Base-by-base conservation (phyloP, 1,140 invertebrate genomes). In the Drepana arcuata region DNA sequence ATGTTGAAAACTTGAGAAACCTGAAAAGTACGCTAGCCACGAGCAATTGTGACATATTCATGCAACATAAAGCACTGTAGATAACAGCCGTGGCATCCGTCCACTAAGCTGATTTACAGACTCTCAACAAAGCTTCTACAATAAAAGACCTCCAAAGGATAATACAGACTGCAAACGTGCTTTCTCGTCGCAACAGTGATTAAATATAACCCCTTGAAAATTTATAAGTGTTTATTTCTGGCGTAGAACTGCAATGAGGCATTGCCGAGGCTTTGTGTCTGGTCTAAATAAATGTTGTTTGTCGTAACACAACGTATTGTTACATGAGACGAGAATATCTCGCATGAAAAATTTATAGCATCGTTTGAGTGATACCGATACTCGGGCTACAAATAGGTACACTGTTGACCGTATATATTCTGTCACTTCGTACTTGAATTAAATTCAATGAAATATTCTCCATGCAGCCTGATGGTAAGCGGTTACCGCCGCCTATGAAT, bases 181-280 rank as follows among this genome's bases (percentile, higher is more conserved):
- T 39, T 57, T 68, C 61, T 68, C 61, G 68, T 59, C 56, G 50
- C 60, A 55, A 39, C 23, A 43, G 65, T 75, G 74, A 79, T 80
- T 75, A 80, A 80, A 80, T 75, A 71, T 62, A 66, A 71, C 56
- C 57, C 53, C 48, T 29, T 42, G 32, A 52, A 75, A 73, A 80
- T 80, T 80, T 80, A 80, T 78, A 74, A 69, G 67, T 68, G 67
- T 70, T 71, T 75, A 75, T 72, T 75, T 59, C 70, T 57, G 44
- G 52, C 46, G 44, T 44, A 48, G 45, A 43, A 46, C 49, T 33
- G 52, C 42, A 26, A 5, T 41, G 39, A 35, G 16, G 34, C 45
- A 53, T 49, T 16, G 32, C 36, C 28, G 48, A 49, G 36, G 57
- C 61, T 69, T 72, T 65, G 56, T 72, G 47, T 41, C 54, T 38